Conservation (phyloP, 2,113 vertebrate genomes). For the Anser cygnoides region DNA sequence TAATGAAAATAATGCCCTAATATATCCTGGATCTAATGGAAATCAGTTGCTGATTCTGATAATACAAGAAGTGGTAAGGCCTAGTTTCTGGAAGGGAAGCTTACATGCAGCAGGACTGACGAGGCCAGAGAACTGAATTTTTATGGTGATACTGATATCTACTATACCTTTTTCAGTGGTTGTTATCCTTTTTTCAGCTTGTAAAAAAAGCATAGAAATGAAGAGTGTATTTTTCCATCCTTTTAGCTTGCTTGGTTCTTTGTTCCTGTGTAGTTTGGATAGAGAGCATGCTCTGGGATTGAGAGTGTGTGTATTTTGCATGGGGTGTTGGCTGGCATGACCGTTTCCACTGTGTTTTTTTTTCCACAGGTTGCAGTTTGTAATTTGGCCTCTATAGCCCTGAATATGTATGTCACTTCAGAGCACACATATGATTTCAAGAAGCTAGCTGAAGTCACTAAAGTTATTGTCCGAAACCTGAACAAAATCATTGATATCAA, state of each 20-base stretch:
- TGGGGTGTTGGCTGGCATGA: neutral
- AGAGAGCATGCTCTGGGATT: neutral
- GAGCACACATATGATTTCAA: conserved; percentile 90
- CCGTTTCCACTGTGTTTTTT: neutral
- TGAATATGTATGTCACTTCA: conserved; percentile 94
- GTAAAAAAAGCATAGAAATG: rapidly evolving
- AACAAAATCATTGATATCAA: conserved; percentile 99
- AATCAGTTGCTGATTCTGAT: neutral
- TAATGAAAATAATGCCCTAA: neutral
- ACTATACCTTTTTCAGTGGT: rapidly evolving
- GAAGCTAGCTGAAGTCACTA: conserved; percentile 89
- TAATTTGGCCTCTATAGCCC: conserved; percentile 93
- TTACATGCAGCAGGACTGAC: neutral
- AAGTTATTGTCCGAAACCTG: conserved; percentile 91
- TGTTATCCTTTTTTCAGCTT: rapidly evolving
- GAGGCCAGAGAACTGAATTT: neutral
- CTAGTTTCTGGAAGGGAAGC: neutral
- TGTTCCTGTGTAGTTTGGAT: rapidly evolving
- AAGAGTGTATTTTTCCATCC: neutral
- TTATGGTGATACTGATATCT: neutral
- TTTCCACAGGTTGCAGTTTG: conserved; percentile 88
- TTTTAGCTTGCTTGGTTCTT: neutral
- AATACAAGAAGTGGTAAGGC: neutral
- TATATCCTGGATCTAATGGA: neutral
- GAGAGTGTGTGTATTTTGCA: neutral